Evolutionary conservation across 2,113 vertebrate species (phyloP), one percentile per base, ranked within the genome.

Genomic region (Furnarius figulus): DNA sequence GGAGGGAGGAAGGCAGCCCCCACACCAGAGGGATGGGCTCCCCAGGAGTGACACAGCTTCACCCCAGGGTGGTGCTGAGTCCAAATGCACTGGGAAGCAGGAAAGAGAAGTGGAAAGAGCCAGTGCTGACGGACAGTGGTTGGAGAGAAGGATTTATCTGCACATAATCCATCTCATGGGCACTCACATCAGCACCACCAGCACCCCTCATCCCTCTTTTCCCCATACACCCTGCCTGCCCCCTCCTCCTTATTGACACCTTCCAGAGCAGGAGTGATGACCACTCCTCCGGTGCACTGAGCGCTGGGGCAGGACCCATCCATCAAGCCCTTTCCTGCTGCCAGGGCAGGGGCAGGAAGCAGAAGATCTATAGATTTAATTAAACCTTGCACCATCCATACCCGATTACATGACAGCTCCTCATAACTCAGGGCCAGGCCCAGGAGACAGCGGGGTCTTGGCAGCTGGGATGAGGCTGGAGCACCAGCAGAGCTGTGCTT

Each of bases 281-380:
- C 40, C 5, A 2, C 68, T 37, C 40, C 65, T 12, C 9, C 52
- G 25, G 56, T 3, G 0, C 18, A 72, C 6, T 1, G 75, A 93
- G 81, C n/a, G 0, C 65, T 5, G 13, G 94, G 83, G 72, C 82
- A 94, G 87, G 31, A 31, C 42, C 89, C 86, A 97, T 97, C 91
- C 31, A 95, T 97, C 96, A 98, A 14, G 33, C 3, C 50, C 74
- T 19, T 87, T 33, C 63, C 35, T 3, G 62, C 95, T 92, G 94
- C 74, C 95, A 72, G 80, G 82, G 72, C 73, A 85, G 50, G 88
- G 79, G 77, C 88, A 87, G 95, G 84, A 94, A 93, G 89, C 85
- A 92, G 81, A 90, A 96, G 90, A 97, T 96, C 95, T 96, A 97
- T 97, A 84, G 95, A 94, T 97, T 97, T 97, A 97, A 98, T 97